Conservation (phyloP, 2,797 vertebrate species). For the Dermochelys coriacea region DNA sequence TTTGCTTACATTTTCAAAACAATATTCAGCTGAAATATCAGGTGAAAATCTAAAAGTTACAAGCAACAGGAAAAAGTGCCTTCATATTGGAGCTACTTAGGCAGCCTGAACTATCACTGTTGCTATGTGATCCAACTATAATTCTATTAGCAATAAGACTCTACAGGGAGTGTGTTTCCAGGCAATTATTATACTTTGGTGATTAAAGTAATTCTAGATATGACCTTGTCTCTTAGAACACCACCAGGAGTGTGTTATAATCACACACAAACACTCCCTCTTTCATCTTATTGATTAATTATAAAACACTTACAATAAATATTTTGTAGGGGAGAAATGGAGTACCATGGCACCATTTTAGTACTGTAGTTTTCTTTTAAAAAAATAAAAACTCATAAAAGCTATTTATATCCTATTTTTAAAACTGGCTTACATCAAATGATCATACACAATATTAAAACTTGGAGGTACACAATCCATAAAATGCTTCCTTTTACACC, state of each 20-base stretch:
- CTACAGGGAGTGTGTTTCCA: slow-evolving; percentile 61
- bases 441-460: not conserved
- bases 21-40: not conserved
- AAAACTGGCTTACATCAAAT: not conserved
- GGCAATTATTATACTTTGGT: slow-evolving; percentile 66
- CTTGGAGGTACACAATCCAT: not conserved
- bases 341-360: not conserved
- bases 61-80: not conserved
- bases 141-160: slow-evolving; percentile 59
- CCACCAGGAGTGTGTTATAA: not conserved
- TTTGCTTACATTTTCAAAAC: not conserved
- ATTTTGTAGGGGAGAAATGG: slow-evolving; percentile 39
- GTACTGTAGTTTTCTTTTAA: not conserved
- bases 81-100: slow-evolving; percentile 6
- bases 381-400: not conserved
- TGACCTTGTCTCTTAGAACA: slow-evolving; percentile 60
- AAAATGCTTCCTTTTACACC: not conserved
- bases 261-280: slow-evolving; percentile 38
- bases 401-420: not conserved
- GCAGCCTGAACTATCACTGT: slow-evolving; percentile 7
- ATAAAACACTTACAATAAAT: slow-evolving; percentile 57
- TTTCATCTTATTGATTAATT: slow-evolving; percentile 61
- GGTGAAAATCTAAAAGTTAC: not conserved
- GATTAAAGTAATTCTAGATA: slow-evolving; percentile 69
- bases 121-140: slow-evolving; percentile 56